phyloP scores from a whole-genome alignment of 2,888 invertebrate species.

The Hipparchia sbordonii region DNA sequence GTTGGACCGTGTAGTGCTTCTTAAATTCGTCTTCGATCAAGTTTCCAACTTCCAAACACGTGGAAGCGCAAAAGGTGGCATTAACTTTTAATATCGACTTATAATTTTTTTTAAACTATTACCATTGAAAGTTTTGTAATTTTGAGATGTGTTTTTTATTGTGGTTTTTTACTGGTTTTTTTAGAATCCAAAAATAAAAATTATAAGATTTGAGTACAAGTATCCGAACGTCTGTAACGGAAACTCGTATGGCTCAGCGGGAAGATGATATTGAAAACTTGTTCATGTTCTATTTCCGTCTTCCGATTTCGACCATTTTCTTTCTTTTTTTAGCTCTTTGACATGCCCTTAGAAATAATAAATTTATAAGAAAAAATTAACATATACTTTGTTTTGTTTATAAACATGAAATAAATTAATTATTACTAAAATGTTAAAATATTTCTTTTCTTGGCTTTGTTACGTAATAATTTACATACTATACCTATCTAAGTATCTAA shows the following conservation, averaged over 20 bases:
- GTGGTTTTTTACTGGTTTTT: too few relatives aligned
- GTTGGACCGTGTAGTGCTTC: too few relatives aligned
- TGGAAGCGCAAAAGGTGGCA: too few relatives aligned
- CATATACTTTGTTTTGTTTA: neutral
- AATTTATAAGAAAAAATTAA: neutral
- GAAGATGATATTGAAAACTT: conserved; percentile 42
- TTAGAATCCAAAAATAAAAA: neutral
- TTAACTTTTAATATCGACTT: too few relatives aligned
- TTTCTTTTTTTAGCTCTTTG: conserved; percentile 11
- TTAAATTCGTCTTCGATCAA: too few relatives aligned
- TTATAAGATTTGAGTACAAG: conserved; percentile 16
- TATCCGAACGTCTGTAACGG: conserved; percentile 40
- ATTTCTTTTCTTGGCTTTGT: neutral
- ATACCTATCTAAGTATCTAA: neutral
- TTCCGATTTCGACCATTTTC: conserved; percentile 26
- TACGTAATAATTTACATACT: conserved; percentile 8
- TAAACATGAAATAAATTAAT: neutral
- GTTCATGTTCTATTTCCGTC: conserved; percentile 40
- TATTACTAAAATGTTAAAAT: neutral
- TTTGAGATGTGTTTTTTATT: too few relatives aligned
- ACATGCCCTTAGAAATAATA: conserved; percentile 4
- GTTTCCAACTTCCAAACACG: too few relatives aligned
- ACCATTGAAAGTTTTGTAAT: too few relatives aligned
- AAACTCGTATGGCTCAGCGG: conserved; percentile 42
- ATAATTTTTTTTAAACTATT: too few relatives aligned